Conservation (phyloP, 2,888 invertebrate species). For the Orthonychiurus folsomi region DNA sequence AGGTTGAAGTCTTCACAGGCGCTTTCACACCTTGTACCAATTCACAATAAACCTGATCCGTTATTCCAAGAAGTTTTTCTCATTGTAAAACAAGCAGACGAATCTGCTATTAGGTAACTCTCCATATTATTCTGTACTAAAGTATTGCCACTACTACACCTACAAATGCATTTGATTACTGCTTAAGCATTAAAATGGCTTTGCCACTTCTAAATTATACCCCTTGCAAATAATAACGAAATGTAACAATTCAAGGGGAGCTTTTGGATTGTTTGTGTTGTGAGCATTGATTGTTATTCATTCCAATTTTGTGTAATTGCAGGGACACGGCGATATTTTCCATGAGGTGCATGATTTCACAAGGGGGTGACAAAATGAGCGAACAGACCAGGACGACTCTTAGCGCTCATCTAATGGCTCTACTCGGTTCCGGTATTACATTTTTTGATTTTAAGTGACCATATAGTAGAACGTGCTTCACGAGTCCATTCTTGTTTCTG, state of each 20-base stretch:
- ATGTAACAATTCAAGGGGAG: no score
- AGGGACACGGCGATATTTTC: conserved; percentile 91
- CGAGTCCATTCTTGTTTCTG: no score
- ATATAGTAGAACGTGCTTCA: no score
- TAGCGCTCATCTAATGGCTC: conserved; percentile 52
- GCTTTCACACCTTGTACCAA: conserved; percentile 74
- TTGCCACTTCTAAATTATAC: no score
- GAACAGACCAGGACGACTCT: conserved; percentile 67
- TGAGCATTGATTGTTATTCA: conserved; percentile 9
- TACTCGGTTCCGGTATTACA: conserved; percentile 16
- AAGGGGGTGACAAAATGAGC: conserved; percentile 81
- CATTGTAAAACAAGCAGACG: conserved; percentile 73
- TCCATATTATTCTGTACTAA: not conserved
- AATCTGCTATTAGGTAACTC: conserved; percentile 60
- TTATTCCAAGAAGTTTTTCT: conserved; percentile 87
- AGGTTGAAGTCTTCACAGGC: conserved; percentile 82
- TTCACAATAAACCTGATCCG: conserved; percentile 88
- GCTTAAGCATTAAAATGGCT: no score
- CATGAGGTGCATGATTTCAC: conserved; percentile 69
- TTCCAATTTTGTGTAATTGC: conserved; percentile 25
- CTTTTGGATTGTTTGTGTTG: not conserved
- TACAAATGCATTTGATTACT: not conserved
- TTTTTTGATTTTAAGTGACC: no score
- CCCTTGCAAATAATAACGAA: no score
- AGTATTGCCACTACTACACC: no score